phyloP scores from a whole-genome alignment of 2,888 invertebrate genomes.

The Corythucha ciliata region DNA sequence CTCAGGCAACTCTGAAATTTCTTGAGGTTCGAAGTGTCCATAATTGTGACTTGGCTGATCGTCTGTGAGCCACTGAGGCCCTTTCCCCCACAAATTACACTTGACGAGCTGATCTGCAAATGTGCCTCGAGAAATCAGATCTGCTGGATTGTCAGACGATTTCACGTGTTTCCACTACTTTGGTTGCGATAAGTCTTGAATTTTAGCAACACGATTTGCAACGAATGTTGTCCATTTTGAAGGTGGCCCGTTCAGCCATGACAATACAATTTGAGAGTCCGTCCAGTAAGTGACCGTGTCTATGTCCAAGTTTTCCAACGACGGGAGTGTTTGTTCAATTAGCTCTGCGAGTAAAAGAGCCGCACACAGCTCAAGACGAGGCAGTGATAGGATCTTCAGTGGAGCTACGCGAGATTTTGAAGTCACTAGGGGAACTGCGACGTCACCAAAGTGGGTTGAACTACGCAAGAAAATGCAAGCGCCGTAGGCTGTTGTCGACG shows the following conservation, averaged over 20 bases:
- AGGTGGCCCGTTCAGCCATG: constrained; percentile 24
- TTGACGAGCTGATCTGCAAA: constrained; percentile 16
- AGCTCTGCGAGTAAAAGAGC: neutral
- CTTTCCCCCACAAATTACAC: constrained; percentile 24
- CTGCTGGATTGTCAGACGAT: constrained; percentile 30
- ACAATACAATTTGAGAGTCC: constrained; percentile 21
- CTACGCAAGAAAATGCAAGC: constrained; percentile 8
- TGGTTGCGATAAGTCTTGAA: neutral
- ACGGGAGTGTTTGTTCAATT: neutral
- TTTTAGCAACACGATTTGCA: neutral
- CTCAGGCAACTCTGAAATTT: neutral
- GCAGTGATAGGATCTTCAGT: constrained; percentile 3
- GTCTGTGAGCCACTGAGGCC: neutral
- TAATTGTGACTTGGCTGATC: neutral
- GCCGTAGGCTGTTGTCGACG: constrained; percentile 19
- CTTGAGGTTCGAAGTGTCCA: neutral
- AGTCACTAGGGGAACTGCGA: neutral
- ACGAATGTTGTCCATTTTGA: constrained; percentile 19
- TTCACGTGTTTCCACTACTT: constrained; percentile 28
- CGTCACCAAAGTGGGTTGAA: neutral
- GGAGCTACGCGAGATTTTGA: constrained; percentile 21
- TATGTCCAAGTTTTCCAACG: neutral
- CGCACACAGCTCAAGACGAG: constrained; percentile 16
- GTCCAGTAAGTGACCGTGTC: constrained; percentile 17
- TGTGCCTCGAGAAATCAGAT: constrained; percentile 27